phyloP scores from a whole-genome alignment of 2,888 invertebrate genomes.

The Nezara viridula region DNA sequence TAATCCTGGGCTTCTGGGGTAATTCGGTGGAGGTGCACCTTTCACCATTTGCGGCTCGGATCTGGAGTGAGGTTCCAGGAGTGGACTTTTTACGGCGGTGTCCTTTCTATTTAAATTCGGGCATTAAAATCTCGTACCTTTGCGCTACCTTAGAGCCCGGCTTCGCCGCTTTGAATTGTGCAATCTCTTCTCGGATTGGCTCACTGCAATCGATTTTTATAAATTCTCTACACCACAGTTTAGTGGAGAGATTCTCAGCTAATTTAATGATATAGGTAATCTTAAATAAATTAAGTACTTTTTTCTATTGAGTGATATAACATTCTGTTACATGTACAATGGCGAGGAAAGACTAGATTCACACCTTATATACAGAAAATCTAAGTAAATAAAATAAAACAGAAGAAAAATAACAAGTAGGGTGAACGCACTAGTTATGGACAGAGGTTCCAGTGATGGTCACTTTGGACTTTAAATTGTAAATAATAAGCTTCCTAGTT shows the following conservation, averaged over 20 bases:
- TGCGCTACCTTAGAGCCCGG: neutral
- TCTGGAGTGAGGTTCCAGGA: neutral
- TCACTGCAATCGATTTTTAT: neutral
- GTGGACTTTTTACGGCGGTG: conserved; percentile 15
- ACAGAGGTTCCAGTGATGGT: no score
- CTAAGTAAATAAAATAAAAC: no score
- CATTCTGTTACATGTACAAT: no score
- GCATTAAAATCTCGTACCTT: conserved; percentile 39
- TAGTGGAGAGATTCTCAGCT: neutral
- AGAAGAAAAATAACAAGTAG: no score
- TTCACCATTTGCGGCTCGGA: conserved; percentile 41
- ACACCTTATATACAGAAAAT: no score
- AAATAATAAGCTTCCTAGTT: no score
- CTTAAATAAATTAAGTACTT: no score
- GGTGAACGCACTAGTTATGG: no score
- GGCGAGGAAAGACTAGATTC: no score
- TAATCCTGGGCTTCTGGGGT: conserved; percentile 40
- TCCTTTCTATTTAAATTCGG: conserved; percentile 19
- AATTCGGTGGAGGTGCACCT: conserved; percentile 36
- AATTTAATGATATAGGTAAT: no score
- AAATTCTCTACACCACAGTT: neutral
- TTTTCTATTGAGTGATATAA: no score
- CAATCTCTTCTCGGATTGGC: neutral
- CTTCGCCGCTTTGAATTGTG: neutral
- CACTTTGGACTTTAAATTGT: no score